phyloP scores from a whole-genome alignment of 53 echinoderm and acorn worm genomes.

The Echinarachnius parma region DNA sequence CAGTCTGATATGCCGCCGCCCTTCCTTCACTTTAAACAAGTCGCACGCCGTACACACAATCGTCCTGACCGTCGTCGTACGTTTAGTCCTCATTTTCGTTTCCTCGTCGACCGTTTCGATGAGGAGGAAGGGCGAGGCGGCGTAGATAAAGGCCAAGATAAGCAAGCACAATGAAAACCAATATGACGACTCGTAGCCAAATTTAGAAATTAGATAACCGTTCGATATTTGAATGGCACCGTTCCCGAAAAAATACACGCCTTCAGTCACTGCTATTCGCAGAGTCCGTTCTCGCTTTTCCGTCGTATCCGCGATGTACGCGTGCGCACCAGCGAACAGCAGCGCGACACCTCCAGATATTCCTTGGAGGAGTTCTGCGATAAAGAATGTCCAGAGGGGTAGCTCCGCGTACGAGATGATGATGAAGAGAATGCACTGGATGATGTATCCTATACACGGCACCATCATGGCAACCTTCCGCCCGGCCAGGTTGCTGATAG shows the following conservation, averaged over 20 bases:
- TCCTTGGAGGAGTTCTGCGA: slow-evolving; percentile 34
- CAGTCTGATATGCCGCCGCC: slow-evolving; percentile 32
- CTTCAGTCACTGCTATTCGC: slow-evolving; percentile 42
- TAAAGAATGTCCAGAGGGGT: slow-evolving; percentile 38
- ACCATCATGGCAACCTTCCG: slow-evolving; percentile 45
- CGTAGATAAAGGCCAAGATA: slow-evolving; percentile 35
- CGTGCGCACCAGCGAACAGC: slow-evolving; percentile 41
- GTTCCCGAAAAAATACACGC: slow-evolving; percentile 33
- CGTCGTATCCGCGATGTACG: slow-evolving; percentile 44
- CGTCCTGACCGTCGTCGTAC: slow-evolving; percentile 14
- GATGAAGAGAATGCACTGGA: slow-evolving; percentile 31
- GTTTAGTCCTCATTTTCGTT: slow-evolving; percentile 29
- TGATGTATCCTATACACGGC: slow-evolving; percentile 28
- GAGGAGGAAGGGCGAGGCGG: slow-evolving; percentile 22
- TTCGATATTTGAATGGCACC: slow-evolving; percentile 36
- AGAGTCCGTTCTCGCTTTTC: slow-evolving; percentile 43
- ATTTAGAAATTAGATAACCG: slow-evolving; percentile 28
- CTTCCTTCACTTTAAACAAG: slow-evolving; percentile 33
- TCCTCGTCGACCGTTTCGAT: slow-evolving; percentile 30
- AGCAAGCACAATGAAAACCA: slow-evolving; percentile 39
- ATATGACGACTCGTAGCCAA: slow-evolving; percentile 42
- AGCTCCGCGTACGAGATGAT: slow-evolving; percentile 23
- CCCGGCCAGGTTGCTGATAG: slow-evolving; percentile 42
- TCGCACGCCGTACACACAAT: slow-evolving; percentile 33
- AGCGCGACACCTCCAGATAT: slow-evolving; percentile 32